Evolutionary conservation across 2,888 invertebrate genomes (phyloP), one percentile per base, ranked within the genome.

Genomic region (Apodemia duryi): DNA sequence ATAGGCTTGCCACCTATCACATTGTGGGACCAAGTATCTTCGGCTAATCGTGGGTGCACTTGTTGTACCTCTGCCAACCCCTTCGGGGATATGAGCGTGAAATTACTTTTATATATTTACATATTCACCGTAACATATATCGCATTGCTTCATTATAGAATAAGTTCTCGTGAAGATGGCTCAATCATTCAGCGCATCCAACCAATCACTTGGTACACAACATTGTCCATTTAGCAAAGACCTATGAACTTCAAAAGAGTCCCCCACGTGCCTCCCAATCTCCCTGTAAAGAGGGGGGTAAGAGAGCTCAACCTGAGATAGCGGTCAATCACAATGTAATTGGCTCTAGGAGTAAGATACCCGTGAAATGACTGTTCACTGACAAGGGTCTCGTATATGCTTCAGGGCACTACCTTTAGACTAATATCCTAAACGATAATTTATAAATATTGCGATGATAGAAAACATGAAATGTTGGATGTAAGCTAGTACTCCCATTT

Each of bases 341-440:
- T 89, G 88, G 83, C 82, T 84, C 82, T 82, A 82, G 80, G 74
- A 80, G 72, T 80, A 87, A 88, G 89, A 87, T 87, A 89, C 82
- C 86, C 89, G 88, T 89, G 88, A 88, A 90, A 88, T 88, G 88
- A 85, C 83, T 87, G 83, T 78, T 84, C 81, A 73, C 82, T 87
- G 88, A 88, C 85, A 83, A 85, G 88, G 89, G 87, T 85, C 73
- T 78, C 75, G 54, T 41, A 69, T 70, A 81, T 79, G 84, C 82
- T 83, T 73, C 77, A 74, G 75, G 80, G 81, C 77, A 35, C 35
- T 35, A 35, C 75, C 79, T 84, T 84, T 80, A 78, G 80, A 71
- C 75, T 76, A 80, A 79, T 82, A 78, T 69, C 68, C 70, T 66
- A 60, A 63, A 67, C 66, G 65, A 66, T 69, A 57, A 67, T 41